These are phyloP conservation scores for Malachius bipustulatus DNA, from an alignment of 2,888 invertebrate species.

Conservation along the genomic window DNA sequence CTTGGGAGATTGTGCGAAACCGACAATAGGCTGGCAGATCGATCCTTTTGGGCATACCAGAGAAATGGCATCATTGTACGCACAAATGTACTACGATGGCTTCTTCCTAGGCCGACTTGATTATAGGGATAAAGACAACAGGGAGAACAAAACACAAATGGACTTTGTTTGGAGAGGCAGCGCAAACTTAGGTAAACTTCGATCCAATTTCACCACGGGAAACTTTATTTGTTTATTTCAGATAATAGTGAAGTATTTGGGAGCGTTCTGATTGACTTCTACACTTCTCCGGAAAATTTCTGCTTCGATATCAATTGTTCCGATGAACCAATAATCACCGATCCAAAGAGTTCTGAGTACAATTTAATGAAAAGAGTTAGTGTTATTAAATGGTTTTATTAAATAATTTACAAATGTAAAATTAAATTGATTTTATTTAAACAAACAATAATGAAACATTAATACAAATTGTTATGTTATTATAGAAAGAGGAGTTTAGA, in stretches of 20 bases:
- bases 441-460: no score
- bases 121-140: constrained; percentile 62
- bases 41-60: constrained; percentile 81
- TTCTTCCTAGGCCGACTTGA: constrained; percentile 78
- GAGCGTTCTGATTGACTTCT: constrained; percentile 46
- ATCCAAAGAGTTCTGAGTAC: constrained; percentile 48
- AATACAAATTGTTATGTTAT: no score
- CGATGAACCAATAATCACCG: constrained; percentile 53
- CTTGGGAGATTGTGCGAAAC: constrained; percentile 60
- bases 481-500: no score
- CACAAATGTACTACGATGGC: constrained; percentile 82
- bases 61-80: constrained; percentile 70
- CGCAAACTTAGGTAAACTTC: constrained; percentile 56
- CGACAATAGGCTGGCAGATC: constrained; percentile 69
- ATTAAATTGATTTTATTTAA: no score
- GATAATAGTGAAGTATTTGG: constrained; percentile 14
- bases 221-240: constrained; percentile 1
- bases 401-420: neutral
- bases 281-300: constrained; percentile 57
- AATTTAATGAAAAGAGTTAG: constrained; percentile 50
- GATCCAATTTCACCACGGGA: no score
- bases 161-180: constrained; percentile 81
- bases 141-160: constrained; percentile 49
- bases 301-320: constrained; percentile 61
- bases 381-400: constrained; percentile 2